A percentile compares a stretch with the other conserved stretches of the same genome.
These are phyloP conservation scores for Engraulis encrasicolus DNA, from an alignment of 2,113 vertebrate species.

Conservation along the genomic window DNA sequence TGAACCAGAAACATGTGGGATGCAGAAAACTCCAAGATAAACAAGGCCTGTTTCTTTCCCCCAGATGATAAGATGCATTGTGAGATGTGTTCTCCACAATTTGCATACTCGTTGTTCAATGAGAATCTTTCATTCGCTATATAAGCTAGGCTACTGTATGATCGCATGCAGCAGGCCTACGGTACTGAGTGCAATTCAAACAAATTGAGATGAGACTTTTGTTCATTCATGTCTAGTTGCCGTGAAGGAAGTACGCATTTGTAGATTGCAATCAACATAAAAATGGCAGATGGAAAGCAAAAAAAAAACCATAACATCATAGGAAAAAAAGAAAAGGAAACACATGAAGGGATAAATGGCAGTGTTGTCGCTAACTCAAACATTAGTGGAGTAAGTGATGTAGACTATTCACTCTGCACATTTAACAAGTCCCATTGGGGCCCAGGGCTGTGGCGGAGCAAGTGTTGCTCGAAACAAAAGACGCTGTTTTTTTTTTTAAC, in stretches of 20 bases:
- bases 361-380: constrained; percentile 12
- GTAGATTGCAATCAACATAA: not conserved
- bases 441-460: constrained; percentile 47
- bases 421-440: constrained; percentile 50
- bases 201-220: not conserved
- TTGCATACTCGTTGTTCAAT: not conserved
- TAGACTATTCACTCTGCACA: constrained; percentile 45
- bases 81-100: not conserved
- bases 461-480: constrained; percentile 32
- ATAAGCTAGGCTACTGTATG: too few relatives aligned
- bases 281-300: not conserved
- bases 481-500: constrained; percentile 47
- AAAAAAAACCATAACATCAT: not conserved
- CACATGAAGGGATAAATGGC: not conserved
- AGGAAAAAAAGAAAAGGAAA: not conserved
- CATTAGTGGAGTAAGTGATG: constrained; percentile 39
- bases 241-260: not conserved
- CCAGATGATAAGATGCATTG: not conserved
- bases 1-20: not conserved
- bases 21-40: too few relatives aligned
- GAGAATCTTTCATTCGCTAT: too few relatives aligned
- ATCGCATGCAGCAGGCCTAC: too few relatives aligned
- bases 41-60: not conserved
- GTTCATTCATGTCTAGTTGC: not conserved
- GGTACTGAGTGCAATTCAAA: not conserved